Evolutionary conservation across 2,113 vertebrate species (phyloP).

Genomic region (Amblyornis subalaris): DNA sequence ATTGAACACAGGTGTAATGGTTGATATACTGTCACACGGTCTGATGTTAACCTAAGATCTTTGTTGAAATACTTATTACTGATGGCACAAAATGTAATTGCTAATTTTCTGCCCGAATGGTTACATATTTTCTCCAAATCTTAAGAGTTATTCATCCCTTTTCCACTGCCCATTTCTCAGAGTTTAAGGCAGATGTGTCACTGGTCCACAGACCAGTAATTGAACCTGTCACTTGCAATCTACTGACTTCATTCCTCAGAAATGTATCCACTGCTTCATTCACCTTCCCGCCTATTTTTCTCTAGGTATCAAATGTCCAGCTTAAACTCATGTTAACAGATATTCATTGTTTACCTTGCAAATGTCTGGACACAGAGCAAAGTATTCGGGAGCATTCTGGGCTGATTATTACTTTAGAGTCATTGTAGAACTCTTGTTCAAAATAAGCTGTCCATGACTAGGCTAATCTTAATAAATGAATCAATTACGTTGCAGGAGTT

Average conservation of each 20-base stretch:
- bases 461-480: constrained; percentile 21
- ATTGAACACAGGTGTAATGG: constrained; percentile 90
- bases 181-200: constrained; percentile 78
- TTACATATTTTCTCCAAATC: constrained; percentile 87
- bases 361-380: background rate
- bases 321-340: constrained; percentile 51
- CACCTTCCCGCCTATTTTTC: constrained; percentile 64
- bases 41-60: constrained; percentile 91
- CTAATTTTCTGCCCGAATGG: constrained; percentile 92
- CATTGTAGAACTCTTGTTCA: background rate
- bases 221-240: constrained; percentile 86
- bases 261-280: constrained; percentile 69
- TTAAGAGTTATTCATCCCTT: constrained; percentile 85
- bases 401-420: constrained; percentile 21
- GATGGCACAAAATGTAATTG: constrained; percentile 95
- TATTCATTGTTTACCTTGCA: constrained; percentile 53
- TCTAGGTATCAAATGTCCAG: constrained; percentile 59
- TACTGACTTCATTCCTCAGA: constrained; percentile 79
- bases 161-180: constrained; percentile 76
- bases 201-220: constrained; percentile 77
- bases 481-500: background rate
- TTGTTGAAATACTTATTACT: constrained; percentile 96
- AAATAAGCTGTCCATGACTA: background rate
- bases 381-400: background rate
- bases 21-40: constrained; percentile 87